A percentile compares a stretch with the other conserved stretches of the same genome.
Evolutionary conservation across 2,888 invertebrate species (phyloP).

Genomic region (Piscicola geometra): DNA sequence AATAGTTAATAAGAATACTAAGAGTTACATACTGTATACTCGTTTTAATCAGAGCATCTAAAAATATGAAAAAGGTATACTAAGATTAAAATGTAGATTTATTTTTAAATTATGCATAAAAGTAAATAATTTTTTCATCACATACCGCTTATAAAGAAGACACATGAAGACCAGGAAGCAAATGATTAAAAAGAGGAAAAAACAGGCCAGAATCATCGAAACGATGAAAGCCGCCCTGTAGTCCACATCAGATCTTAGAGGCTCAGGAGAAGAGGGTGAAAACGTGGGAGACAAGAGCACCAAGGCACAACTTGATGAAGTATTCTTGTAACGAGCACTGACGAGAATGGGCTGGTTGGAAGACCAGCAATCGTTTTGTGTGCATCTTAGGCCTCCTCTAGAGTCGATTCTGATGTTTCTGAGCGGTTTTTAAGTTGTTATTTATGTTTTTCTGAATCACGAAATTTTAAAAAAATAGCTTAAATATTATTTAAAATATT

Average conservation of each 20-base stretch:
- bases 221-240: slow-evolving; percentile 6
- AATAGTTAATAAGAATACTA: too few relatives aligned
- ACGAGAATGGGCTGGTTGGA: background rate
- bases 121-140: too few relatives aligned
- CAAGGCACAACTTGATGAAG: background rate
- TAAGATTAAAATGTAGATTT: too few relatives aligned
- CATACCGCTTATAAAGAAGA: background rate
- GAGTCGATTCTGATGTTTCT: background rate
- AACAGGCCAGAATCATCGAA: background rate
- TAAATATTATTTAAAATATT: too few relatives aligned
- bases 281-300: background rate
- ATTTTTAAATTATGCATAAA: too few relatives aligned
- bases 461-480: background rate
- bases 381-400: too few relatives aligned
- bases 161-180: background rate
- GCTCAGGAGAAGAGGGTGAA: too few relatives aligned
- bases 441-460: background rate
- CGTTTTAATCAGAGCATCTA: too few relatives aligned
- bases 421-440: background rate
- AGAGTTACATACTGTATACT: too few relatives aligned
- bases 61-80: too few relatives aligned
- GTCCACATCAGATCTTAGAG: background rate
- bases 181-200: background rate
- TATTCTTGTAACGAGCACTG: background rate
- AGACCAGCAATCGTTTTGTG: too few relatives aligned